Evolutionary conservation across 2,113 vertebrate genomes (phyloP), one percentile per base, ranked within the genome.

Genomic region (Myotis brandtii): DNA sequence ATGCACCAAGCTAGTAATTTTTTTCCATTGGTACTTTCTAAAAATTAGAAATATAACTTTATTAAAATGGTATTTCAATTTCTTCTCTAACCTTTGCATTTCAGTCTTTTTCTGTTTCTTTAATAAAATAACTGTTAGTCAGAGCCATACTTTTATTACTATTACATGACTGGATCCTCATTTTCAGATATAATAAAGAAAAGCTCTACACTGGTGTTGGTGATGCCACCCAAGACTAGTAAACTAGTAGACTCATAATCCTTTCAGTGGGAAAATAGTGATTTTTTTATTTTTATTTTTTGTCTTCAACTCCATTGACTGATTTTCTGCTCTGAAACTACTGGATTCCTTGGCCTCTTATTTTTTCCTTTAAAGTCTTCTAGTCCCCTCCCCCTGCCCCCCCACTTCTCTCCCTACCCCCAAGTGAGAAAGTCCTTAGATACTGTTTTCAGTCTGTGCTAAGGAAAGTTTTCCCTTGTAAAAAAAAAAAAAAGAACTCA

Each of bases 401-500:
- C 23, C 4, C 11, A 1, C 43, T 43, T 43, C 43, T 6, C 43
- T 43, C 43, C 43, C 43, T 30, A 5, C 62, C 11, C 62, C 27
- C 4, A 56, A 91, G 69, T 72, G 16, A 85, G 12, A 67, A 48
- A 92, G 27, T 34, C 6, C 16, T 75, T 34, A 25, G 13, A 81
- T 8, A 46, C 27, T 56, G 30, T 72, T 89, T 75, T 86, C 43
- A 56, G 21, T 77, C 87, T 91, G 11, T 86, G 3, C 50, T 80
- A 76, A 85, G 48, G 40, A 77, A 77, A 70, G 20, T 14, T 81
- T 88, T 80, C 14, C 46, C 8, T 89, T 87, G 2, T 84, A 82
- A 82, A 87, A 23, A 70, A 91, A 70, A 87, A 89, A 70, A 70
- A 91, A 70, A 87, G 86, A 70, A 50, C 4, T 82, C 21, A 30